A percentile compares a stretch with the other conserved stretches of the same genome.
Evolutionary conservation across 2,113 vertebrate species (phyloP).

Genomic region (Aptenodytes patagonicus): DNA sequence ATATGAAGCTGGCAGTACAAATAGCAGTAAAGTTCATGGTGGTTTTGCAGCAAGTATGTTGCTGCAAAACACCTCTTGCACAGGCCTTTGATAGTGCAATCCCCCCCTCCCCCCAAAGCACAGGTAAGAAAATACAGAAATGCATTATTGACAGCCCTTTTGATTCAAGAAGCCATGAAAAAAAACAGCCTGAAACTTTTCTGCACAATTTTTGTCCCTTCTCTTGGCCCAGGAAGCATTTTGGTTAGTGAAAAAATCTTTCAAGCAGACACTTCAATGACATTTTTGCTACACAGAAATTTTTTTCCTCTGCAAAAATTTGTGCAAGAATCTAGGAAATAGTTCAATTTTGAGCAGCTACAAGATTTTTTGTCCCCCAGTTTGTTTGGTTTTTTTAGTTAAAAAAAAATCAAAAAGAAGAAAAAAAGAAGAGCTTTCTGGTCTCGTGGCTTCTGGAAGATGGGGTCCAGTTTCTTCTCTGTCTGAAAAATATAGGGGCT

Average conservation of each 20-base stretch:
- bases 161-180: not conserved
- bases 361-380: not conserved
- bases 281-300: not conserved
- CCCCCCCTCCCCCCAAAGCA: not conserved
- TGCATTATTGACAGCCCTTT: not conserved
- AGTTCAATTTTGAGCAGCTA: not conserved
- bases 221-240: not conserved
- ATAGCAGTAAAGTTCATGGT: not conserved
- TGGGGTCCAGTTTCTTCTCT: not conserved
- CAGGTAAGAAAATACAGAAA: not conserved
- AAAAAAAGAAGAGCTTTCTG: not conserved
- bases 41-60: not conserved
- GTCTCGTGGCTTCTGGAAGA: not conserved
- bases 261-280: not conserved
- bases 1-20: not conserved
- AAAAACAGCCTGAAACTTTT: not conserved
- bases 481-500: not conserved
- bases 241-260: not conserved
- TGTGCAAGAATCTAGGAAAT: not conserved
- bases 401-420: not conserved
- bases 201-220: not conserved
- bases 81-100: not conserved
- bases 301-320: not conserved
- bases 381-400: fast-evolving
- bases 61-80: not conserved